Percentiles rank a stretch among this genome's conserved stretches.
phyloP scores from a whole-genome alignment of 1,140 invertebrate species.

The Octopus bimaculoides region DNA sequence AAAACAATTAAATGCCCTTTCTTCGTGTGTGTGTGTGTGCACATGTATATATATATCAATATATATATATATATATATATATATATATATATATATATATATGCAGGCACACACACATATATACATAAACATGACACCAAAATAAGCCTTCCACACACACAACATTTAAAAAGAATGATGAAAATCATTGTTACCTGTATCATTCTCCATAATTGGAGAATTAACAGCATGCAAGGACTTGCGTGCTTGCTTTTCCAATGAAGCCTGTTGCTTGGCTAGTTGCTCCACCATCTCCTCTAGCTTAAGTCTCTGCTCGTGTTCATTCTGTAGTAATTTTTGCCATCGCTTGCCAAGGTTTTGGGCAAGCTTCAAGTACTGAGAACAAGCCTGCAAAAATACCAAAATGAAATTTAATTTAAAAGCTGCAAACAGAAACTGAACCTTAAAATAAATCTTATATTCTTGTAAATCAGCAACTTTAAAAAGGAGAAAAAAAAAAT shows the following conservation, averaged over 20 bases:
- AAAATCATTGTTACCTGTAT: slow-evolving; percentile 10
- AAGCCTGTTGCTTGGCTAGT: slow-evolving; percentile 91
- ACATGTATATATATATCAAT: too few species aligned
- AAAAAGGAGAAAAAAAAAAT: background rate
- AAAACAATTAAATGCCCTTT: too few species aligned
- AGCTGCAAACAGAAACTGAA: background rate
- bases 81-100: too few species aligned
- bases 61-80: too few species aligned
- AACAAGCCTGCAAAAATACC: slow-evolving; percentile 70
- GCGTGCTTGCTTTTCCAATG: slow-evolving; percentile 70
- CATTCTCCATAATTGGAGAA: slow-evolving; percentile 16
- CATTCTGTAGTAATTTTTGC: slow-evolving; percentile 87
- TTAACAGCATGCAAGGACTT: slow-evolving; percentile 36
- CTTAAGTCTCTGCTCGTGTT: slow-evolving; percentile 89
- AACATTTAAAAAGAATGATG: too few species aligned
- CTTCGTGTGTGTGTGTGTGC: too few species aligned
- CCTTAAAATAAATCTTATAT: background rate
- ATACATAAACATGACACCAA: too few species aligned
- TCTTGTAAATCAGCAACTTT: background rate
- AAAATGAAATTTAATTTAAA: background rate
- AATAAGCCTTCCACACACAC: too few species aligned
- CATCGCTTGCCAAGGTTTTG: slow-evolving; percentile 84
- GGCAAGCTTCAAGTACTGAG: slow-evolving; percentile 84
- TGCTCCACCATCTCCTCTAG: slow-evolving; percentile 97
- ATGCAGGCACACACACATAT: too few species aligned